Conservation (phyloP, 2,113 vertebrate genomes). For the Ctenodactylus gundi region DNA sequence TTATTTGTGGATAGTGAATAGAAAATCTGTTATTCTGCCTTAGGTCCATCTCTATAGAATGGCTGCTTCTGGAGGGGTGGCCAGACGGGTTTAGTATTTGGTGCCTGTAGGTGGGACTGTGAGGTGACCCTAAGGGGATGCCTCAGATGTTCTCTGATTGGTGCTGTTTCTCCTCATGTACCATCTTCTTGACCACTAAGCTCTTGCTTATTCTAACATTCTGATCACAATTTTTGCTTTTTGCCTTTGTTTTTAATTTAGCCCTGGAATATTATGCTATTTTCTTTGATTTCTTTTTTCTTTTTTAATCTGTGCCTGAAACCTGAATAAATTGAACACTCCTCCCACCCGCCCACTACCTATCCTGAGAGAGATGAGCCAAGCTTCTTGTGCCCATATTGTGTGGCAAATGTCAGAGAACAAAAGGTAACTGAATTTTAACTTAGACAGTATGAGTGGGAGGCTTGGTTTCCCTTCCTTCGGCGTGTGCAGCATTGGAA, state of each 20-base stretch:
- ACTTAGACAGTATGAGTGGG: background rate
- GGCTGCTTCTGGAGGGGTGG: background rate
- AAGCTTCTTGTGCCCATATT: background rate
- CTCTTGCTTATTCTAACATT: background rate
- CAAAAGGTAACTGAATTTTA: background rate
- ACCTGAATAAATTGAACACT: background rate
- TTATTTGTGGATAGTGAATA: background rate
- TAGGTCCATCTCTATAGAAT: background rate
- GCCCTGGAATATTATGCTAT: background rate
- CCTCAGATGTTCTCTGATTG: background rate
- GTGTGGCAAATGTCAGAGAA: background rate
- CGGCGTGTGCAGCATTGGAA: background rate
- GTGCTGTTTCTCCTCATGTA: background rate
- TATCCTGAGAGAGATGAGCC: background rate
- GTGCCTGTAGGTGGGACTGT: background rate
- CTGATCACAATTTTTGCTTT: background rate
- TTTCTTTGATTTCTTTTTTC: background rate
- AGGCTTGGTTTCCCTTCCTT: background rate
- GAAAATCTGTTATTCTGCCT: background rate
- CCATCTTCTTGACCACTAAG: background rate
- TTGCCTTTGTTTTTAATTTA: constrained; percentile 3
- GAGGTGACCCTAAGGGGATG: background rate
- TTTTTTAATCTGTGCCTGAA: background rate
- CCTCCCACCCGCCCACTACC: no score
- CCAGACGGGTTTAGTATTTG: background rate